A percentile compares a stretch with the other conserved stretches of the same genome.
Conservation (phyloP, 2,888 invertebrate species). For the Andrena marginata region DNA sequence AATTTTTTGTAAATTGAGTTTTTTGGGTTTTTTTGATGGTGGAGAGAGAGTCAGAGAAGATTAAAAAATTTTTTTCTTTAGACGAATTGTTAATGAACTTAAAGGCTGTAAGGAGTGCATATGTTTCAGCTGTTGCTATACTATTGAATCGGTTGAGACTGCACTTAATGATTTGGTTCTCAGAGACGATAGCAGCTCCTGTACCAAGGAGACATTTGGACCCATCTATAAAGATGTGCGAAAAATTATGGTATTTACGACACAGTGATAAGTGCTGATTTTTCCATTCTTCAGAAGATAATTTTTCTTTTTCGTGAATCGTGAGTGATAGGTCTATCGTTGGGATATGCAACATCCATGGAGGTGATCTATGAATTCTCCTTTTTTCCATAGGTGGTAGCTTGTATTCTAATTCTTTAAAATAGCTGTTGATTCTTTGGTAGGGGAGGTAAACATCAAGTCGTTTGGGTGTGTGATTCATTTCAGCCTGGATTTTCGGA, state of each 20-base stretch:
- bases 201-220: background rate
- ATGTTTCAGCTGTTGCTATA: background rate
- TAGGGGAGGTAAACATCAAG: background rate
- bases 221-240: background rate
- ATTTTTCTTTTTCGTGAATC: background rate
- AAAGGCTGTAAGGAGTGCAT: background rate
- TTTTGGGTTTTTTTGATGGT: too few species aligned
- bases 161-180: background rate
- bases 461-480: background rate
- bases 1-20: too few species aligned
- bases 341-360: background rate
- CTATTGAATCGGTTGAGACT: background rate
- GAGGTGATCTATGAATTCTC: background rate
- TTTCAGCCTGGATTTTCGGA: background rate
- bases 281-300: background rate
- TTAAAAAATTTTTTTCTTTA: background rate
- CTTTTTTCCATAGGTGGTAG: background rate
- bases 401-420: background rate
- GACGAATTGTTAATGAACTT: background rate
- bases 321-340: background rate
- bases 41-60: background rate
- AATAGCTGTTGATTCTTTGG: slow-evolving; percentile 5
- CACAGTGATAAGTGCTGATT: background rate
- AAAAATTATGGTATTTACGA: background rate
- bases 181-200: too few species aligned